These are phyloP conservation scores for Oxyruncus cristatus DNA, from an alignment of 2,113 vertebrate species.

Conservation along the genomic window DNA sequence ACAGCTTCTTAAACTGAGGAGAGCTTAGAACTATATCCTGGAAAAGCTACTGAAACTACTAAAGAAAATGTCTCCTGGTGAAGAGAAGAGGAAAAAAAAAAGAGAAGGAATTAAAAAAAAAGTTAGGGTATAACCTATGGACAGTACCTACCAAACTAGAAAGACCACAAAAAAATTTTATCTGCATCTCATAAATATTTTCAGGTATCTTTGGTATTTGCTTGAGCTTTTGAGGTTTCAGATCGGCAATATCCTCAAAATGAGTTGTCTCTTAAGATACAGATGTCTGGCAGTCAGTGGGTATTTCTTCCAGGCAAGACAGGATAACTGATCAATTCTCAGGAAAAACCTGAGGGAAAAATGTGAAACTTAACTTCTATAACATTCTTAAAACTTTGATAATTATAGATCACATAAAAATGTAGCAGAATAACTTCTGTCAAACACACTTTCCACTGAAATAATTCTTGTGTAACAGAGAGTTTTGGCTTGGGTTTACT, in stretches of 20 bases:
- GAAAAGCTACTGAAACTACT: not conserved
- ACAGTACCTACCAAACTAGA: not conserved
- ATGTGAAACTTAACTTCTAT: not conserved
- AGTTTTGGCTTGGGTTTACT: not conserved
- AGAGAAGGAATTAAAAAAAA: not conserved
- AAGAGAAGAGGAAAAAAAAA: not conserved
- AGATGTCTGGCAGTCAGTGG: not conserved
- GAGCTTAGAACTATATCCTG: not conserved
- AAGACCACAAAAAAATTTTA: not conserved
- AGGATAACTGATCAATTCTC: not conserved
- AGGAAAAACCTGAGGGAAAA: not conserved
- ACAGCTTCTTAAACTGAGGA: not conserved
- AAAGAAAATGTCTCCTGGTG: not conserved
- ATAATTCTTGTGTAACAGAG: not conserved
- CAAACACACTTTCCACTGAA: not conserved
- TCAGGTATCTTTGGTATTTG: not conserved
- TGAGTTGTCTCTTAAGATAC: not conserved
- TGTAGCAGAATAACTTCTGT: not conserved
- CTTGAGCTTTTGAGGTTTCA: not conserved
- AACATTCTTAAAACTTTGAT: not conserved
- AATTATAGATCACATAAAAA: not conserved
- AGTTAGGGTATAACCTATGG: not conserved
- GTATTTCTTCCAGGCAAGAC: not conserved
- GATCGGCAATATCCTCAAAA: not conserved
- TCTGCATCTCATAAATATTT: not conserved